phyloP scores from a whole-genome alignment of 2,888 invertebrate species.

The Ypsolopha sequella region DNA sequence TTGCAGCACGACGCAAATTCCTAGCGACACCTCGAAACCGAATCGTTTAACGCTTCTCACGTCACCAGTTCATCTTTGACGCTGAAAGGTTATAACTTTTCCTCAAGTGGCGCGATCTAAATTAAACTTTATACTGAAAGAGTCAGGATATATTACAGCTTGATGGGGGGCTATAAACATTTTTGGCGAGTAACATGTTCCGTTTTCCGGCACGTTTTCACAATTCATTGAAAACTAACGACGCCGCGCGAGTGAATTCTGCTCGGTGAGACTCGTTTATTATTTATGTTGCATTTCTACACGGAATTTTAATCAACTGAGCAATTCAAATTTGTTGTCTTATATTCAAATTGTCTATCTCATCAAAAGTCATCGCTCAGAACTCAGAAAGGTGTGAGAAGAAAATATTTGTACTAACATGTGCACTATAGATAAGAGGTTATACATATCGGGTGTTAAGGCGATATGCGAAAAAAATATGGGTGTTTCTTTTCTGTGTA shows the following conservation, averaged over 20 bases:
- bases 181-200: conserved; percentile 24
- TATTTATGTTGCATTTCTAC: conserved; percentile 34
- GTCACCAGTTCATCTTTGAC: conserved; percentile 35
- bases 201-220: conserved; percentile 43
- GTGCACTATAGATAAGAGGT: too few relatives aligned
- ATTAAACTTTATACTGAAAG: conserved; percentile 24
- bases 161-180: conserved; percentile 18
- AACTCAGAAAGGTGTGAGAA: too few relatives aligned
- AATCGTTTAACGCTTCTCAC: conserved; percentile 44
- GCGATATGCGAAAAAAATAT: too few relatives aligned
- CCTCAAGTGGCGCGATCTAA: conserved; percentile 19
- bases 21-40: conserved; percentile 22
- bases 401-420: too few relatives aligned
- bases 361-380: too few relatives aligned
- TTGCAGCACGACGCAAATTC: conserved; percentile 30
- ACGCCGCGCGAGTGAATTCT: conserved; percentile 14
- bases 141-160: conserved; percentile 3
- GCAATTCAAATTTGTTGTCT: conserved; percentile 2
- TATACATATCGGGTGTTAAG: too few relatives aligned
- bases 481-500: too few relatives aligned
- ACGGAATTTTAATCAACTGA: conserved; percentile 29
- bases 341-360: neutral
- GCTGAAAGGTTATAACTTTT: conserved; percentile 31
- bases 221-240: conserved; percentile 28
- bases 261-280: conserved; percentile 31